phyloP scores from a whole-genome alignment of 2,113 vertebrate species.

The Anseranas semipalmata region DNA sequence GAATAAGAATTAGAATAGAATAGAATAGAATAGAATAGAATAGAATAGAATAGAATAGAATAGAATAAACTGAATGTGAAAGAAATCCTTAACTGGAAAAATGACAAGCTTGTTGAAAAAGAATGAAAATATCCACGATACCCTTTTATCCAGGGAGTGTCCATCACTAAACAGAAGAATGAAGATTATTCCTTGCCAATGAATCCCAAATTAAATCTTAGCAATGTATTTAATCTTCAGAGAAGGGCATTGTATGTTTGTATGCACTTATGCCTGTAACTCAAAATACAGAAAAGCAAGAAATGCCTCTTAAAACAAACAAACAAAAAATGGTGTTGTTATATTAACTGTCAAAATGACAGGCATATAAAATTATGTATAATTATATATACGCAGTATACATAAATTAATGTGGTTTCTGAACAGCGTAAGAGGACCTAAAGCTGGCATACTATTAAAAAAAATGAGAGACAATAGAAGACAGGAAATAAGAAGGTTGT shows the following conservation, averaged over 20 bases:
- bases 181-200: neutral
- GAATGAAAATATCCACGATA: neutral
- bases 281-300: neutral
- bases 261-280: neutral
- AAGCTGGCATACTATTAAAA: neutral
- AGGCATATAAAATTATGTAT: neutral
- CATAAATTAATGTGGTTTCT: neutral
- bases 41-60: neutral
- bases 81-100: neutral
- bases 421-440: neutral
- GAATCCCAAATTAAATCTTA: neutral
- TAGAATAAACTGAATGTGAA: neutral
- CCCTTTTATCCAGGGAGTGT: neutral
- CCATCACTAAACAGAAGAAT: neutral
- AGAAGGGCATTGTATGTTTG: neutral
- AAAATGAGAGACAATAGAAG: neutral
- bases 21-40: too few relatives aligned
- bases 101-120: neutral
- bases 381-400: neutral
- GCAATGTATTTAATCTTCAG: neutral
- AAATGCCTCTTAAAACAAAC: neutral
- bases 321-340: neutral
- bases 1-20: neutral
- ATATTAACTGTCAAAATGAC: neutral
- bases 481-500: neutral